Evolutionary conservation across 2,888 invertebrate genomes (phyloP), one percentile per base, ranked within the genome.

Genomic region (Tipula confusa): DNA sequence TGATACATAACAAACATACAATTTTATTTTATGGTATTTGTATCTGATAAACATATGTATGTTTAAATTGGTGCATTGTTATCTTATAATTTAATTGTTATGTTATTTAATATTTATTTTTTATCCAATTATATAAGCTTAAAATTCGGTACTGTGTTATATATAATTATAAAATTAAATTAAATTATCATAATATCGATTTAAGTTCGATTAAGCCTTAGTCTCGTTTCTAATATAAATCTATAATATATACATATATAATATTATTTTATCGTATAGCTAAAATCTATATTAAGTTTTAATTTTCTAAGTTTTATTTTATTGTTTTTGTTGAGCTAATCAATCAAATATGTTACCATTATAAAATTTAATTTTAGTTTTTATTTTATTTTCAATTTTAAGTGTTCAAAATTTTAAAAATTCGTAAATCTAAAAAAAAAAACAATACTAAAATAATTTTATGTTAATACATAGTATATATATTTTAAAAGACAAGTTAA

Each of bases 31-130:
- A 38, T 38, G n/a, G 38, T 38, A 43, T 2, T 6, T 43, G 13
- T 43, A 43, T n/a, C 13, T 43, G 9, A 43, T 43, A 43, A 43
- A 43, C 43, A 43, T 43, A 15, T 43, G 13, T 2, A 38, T 38
- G 13, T 9, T 11, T 38, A 38, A 6, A 38, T 38, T 11, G 31
- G 31, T 43, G 15, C n/a, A 15, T 43, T 43, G 43, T 43, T 43
- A 43, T 43, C 43, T 2, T 43, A 43, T 43, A 15, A 11, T 64
- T 64, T 64, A 24, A 64, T 64, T 64, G 64, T 64, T 64, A 64
- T 64, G 64, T 64, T 64, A 64, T 64, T 64, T 64, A 64, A 64
- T 64, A 64, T 64, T 64, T 64, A 64, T 64, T 64, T 64, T 64
- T 64, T 64, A 64, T 64, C 64, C 64, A 64, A 64, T 64, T 64